Conservation (phyloP, 30 jellyfish, hydroid and myxozoan species). For the Chrysaora quinquecirrha region DNA sequence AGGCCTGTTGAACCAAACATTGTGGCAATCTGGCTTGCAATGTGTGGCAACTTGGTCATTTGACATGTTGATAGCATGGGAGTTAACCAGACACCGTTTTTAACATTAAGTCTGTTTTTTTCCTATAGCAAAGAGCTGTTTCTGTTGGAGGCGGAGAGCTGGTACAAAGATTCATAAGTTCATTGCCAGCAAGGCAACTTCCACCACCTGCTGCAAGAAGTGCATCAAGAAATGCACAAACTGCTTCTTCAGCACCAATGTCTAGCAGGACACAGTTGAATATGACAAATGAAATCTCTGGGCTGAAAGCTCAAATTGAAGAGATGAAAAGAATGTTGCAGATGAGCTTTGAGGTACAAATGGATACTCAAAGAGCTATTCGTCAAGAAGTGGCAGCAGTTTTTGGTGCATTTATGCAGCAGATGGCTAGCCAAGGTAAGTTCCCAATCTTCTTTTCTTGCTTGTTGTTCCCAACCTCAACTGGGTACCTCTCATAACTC, state of each 20-base stretch:
- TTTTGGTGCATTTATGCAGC: slow-evolving; percentile 77
- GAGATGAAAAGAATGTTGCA: slow-evolving; percentile 86
- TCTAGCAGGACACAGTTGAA: slow-evolving; percentile 10
- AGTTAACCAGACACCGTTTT: too few species aligned
- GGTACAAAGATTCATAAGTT: slow-evolving; percentile 70
- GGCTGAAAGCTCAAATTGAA: slow-evolving; percentile 57
- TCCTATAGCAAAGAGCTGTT: slow-evolving; percentile 58
- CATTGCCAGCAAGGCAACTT: slow-evolving; percentile 51
- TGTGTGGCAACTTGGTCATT: too few species aligned
- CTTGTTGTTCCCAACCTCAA: too few species aligned
- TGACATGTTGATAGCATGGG: too few species aligned
- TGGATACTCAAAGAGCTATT: slow-evolving; percentile 89
- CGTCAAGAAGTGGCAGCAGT: slow-evolving; percentile 94
- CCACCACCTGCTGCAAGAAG: slow-evolving; percentile 23
- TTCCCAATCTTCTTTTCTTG: too few species aligned
- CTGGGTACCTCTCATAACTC: too few species aligned
- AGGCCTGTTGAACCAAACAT: too few species aligned
- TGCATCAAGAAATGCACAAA: background rate
- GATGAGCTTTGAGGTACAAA: slow-evolving; percentile 78
- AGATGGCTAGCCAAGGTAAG: slow-evolving; percentile 59
- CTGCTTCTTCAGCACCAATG: slow-evolving; percentile 1
- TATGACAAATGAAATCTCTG: slow-evolving; percentile 45
- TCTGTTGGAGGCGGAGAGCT: slow-evolving; percentile 77
- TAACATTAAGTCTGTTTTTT: too few species aligned
- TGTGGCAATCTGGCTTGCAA: too few species aligned